Evolutionary conservation across 2,888 invertebrate genomes (phyloP), one percentile per base, ranked within the genome.

Genomic region (Pteria penguin): DNA sequence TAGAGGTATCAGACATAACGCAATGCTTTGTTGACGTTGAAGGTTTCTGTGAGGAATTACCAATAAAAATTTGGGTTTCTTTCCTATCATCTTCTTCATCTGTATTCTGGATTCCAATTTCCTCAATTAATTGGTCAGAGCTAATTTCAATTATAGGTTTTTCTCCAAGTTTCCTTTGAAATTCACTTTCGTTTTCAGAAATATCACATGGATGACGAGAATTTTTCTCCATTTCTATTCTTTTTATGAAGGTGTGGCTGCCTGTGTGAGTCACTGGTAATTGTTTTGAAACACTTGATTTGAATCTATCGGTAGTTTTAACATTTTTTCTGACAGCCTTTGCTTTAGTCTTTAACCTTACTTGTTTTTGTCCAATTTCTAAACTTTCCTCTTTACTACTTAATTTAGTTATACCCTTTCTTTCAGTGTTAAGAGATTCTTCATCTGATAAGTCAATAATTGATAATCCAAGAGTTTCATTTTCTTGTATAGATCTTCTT

Each of bases 311-410:
- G 14, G 5, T 22, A 22, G n/a, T 2, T 24, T 8, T 3, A 58
- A 26, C 22, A n/a, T n/a, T n/a, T n/a, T n/a, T n/a, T 24, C 36
- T 29, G 14, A 4, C 18, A 29, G 18, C 32, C 26, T 24, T 24
- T 55, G 8, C 3, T 61, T 54, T 22, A 11, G 70, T 36, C 62
- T 45, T 29, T 62, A 36, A 2, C 29, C 36, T 65, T 74, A 71
- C 55, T 36, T 14, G 27, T 54, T 74, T 78, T 58, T 62, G 66
- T n/a, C 81, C 80, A 11, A 83, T 60, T 29, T 78, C 76, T 45
- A 79, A 67, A 66, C 73, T 78, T 2, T 52, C 54, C 31, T 76
- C 70, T 11, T 55, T 61, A 69, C 32, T 71, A 32, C 60, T 57
- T 3, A 58, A 32, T 26, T 66, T 58, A n/a, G 36, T 67, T 11